Percentiles rank a stretch among this genome's conserved stretches.
These are phyloP conservation scores for Umimayanthus kanabou DNA, from an alignment of 92 coral and sea anemone genomes.

Conservation along the genomic window DNA sequence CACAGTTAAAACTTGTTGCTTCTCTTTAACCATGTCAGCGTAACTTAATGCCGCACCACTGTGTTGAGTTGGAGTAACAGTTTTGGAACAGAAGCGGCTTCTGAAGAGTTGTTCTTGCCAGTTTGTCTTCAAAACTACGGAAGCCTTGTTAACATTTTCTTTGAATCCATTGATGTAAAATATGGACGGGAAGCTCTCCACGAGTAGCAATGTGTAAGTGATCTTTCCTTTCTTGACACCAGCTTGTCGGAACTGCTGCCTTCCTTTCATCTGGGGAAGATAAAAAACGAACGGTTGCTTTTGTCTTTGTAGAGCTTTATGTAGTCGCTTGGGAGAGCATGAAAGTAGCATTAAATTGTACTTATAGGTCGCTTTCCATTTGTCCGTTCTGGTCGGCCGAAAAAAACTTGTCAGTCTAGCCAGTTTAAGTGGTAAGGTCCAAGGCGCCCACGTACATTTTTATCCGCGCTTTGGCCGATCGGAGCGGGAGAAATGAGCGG, in stretches of 20 bases:
- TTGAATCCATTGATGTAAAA: conserved; percentile 25
- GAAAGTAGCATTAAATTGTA: too few species aligned
- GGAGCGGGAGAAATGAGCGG: too few species aligned
- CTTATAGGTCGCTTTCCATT: too few species aligned
- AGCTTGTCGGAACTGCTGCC: conserved; percentile 12
- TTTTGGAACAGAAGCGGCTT: conserved; percentile 15
- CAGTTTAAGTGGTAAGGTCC: too few species aligned
- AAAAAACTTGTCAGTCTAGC: too few species aligned
- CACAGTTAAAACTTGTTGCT: background rate
- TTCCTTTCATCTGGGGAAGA: conserved; percentile 15
- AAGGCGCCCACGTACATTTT: too few species aligned
- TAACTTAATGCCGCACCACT: conserved; percentile 19
- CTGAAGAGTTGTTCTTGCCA: conserved; percentile 26
- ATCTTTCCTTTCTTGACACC: conserved; percentile 33
- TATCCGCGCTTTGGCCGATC: too few species aligned
- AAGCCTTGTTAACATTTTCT: background rate
- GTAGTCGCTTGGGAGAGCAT: background rate
- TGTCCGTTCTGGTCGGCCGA: too few species aligned
- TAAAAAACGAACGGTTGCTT: background rate
- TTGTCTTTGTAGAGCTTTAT: background rate
- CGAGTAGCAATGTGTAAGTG: conserved; percentile 23
- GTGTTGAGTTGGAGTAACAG: background rate
- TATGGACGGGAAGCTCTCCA: conserved; percentile 41
- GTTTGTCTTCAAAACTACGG: conserved; percentile 10
- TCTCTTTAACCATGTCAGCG: conserved; percentile 39